Evolutionary conservation across 2,888 invertebrate species (phyloP), one percentile per base, ranked within the genome.

Genomic region (Sinelater perroti): DNA sequence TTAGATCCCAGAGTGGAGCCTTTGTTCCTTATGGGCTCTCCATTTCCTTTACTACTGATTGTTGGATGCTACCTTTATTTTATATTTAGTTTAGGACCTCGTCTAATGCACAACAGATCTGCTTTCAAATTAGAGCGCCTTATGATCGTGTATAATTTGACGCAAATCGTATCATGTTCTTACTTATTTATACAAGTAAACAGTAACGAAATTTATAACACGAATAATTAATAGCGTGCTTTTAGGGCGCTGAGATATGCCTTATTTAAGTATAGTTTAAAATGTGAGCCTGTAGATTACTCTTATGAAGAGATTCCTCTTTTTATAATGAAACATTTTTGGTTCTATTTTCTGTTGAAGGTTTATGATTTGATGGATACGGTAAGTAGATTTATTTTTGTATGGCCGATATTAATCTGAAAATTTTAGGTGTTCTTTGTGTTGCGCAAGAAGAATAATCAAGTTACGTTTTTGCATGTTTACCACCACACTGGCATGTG

Each of bases 401-500:
- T 28, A 13, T 17, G 28, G n/a, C 16, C 17, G 50, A 17, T 26
- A 8, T 10, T 56, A 24, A n/a, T 10, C 4, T 18, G 17, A 14
- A 18, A 2, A 16, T 81, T 81, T 20, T 75, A 86, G 80, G 77
- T 91, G 59, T 93, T 94, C 79, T 94, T 94, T 75, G 85, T 91
- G n/a, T 77, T 94, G 63, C 81, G 93, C 51, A 93, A 94, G 76
- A 93, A 91, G 72, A 83, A 87, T 63, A 87, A 85, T 56, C 94
- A 95, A 79, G 83, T 93, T 10, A 84, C 90, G 1, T 93, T 93
- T 70, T 82, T 95, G 18, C 94, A 95, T 71, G 86, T 93, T 3
- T 93, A 93, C 71, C 94, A 95, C 75, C 94, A 95, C 73, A 82
- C 86, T 0, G 90, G 90, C 0, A 93, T 95, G 92, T 84, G 89